Evolutionary conservation across 2,113 vertebrate species (phyloP).

Genomic region (Chloebia gouldiae): DNA sequence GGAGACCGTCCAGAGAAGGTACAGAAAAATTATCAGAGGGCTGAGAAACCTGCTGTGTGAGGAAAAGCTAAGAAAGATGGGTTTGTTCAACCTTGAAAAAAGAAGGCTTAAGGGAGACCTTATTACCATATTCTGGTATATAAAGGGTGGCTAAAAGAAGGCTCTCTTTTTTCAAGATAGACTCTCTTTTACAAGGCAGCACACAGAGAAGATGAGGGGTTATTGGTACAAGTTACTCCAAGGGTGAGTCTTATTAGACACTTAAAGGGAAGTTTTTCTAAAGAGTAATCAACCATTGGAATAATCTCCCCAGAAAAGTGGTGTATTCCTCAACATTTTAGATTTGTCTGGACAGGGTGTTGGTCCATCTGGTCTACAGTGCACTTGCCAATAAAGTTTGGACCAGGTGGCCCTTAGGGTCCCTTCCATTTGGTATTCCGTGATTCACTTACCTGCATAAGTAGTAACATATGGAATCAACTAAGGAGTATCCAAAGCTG

Average conservation of each 20-base stretch:
- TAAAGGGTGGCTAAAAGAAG: not conserved
- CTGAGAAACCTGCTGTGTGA: not conserved
- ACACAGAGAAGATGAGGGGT: not conserved
- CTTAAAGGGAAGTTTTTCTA: not conserved
- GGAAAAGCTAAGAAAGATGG: not conserved
- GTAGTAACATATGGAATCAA: not conserved
- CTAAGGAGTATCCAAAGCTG: not conserved
- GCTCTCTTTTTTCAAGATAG: not conserved
- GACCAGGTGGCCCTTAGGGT: not conserved
- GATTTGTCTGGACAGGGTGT: not conserved
- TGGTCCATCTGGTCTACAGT: not conserved
- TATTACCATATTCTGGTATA: not conserved
- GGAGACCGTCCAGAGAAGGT: not conserved
- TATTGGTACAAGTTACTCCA: not conserved
- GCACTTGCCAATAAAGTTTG: not conserved
- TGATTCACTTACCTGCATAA: not conserved
- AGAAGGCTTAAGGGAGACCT: not conserved
- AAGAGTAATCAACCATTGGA: not conserved
- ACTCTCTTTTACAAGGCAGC: not conserved
- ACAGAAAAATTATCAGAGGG: not conserved
- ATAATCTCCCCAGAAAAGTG: not conserved
- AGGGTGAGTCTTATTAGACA: not conserved
- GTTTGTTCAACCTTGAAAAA: not conserved
- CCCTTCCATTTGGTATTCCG: not conserved
- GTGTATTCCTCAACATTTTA: not conserved